Evolutionary conservation across 92 coral and sea anemone species (phyloP), one percentile per base, ranked within the genome.

Genomic region (Desmophyllum pertusum): DNA sequence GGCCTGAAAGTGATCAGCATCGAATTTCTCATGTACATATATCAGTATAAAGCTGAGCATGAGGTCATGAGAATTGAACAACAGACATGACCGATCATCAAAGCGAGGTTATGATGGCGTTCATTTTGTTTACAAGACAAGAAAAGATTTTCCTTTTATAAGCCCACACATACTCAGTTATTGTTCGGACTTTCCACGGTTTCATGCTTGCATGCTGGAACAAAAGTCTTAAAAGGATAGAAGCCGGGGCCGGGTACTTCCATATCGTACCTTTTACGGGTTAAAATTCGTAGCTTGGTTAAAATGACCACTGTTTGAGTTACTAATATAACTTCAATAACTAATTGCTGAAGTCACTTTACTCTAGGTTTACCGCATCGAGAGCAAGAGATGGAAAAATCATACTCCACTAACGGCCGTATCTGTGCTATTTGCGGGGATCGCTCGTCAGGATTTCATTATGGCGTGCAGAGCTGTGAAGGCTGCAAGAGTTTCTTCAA

Each of bases 401-500:
- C 79, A 8, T 82, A 82, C 79, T 59, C 57, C 33, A 57, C 70
- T 17, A 82, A 57, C n/a, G n/a, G n/a, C 43, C 97, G 99, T 0
- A 90, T 92, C 37, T 94, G 98, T 73, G 92, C 95, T 1, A 93
- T 94, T 40, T 94, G 98, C 50, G 98, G 98, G 25, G 98, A 94
- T 80, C 91, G 98, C 25, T 94, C 98, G 6, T 94, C 98, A 14
- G 98, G 98, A 3, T 94, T 94, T 87, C 98, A 94, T 62, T 94
- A 94, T 78, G 98, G 98, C 23, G 98, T 94, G 18, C 98, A 94
- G 80, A 94, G 98, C 85, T 94, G 98, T 27, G 98, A 94, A 52
- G 98, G 98, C 21, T 94, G 98, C 76, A 94, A 94, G 67, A 94
- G 98, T 79, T 94, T 94, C 88, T 94, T 94, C 83, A 94, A 94